These are phyloP conservation scores for Thecophora atra DNA, from an alignment of 2,888 invertebrate species.

Conservation along the genomic window DNA sequence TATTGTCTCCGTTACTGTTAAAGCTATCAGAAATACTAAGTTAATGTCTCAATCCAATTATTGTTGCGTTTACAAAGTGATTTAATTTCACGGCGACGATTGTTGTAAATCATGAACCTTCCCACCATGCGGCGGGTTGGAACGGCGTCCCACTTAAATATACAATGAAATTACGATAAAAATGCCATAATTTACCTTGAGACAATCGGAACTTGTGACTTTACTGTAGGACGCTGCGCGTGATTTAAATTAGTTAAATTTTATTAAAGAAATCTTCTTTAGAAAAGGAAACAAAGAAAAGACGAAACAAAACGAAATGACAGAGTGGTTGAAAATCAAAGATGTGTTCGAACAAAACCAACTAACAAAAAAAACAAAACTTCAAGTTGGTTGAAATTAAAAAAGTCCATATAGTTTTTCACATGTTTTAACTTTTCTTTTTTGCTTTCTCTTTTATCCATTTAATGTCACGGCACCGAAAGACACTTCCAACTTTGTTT, in stretches of 20 bases:
- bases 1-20: too few relatives aligned
- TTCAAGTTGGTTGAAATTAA: not conserved
- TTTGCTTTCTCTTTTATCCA: not conserved
- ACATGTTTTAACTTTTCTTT: too few relatives aligned
- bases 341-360: not conserved
- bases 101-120: not conserved
- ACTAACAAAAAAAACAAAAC: not conserved
- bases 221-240: not conserved
- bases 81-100: not conserved
- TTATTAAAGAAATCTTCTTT: too few relatives aligned
- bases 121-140: not conserved
- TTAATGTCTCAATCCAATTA: conserved; percentile 20
- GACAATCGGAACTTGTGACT: conserved; percentile 8
- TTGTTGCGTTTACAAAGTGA: not conserved
- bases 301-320: too few relatives aligned
- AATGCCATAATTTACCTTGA: conserved; percentile 13
- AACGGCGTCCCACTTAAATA: not conserved
- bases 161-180: conserved; percentile 4
- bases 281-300: too few relatives aligned
- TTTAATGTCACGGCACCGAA: not conserved
- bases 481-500: not conserved
- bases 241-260: not conserved
- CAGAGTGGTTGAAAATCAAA: too few relatives aligned
- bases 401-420: conserved; percentile 8
- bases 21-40: not conserved